These are phyloP conservation scores for Mastacembelus armatus DNA, from an alignment of 2,797 vertebrate species.

Conservation along the genomic window DNA sequence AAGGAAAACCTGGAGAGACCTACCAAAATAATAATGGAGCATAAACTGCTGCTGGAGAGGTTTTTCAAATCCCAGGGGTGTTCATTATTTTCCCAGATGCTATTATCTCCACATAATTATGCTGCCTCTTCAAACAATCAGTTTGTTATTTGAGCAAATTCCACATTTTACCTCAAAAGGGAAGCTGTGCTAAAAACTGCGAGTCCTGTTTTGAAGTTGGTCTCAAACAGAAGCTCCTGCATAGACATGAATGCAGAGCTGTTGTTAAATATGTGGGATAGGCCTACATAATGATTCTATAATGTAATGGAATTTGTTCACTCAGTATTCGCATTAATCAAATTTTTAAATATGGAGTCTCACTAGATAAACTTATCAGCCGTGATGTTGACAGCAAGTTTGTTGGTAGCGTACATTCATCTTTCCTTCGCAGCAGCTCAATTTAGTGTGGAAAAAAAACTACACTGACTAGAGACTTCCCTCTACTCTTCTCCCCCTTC, in stretches of 20 bases:
- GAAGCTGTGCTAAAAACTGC: slow-evolving; percentile 49
- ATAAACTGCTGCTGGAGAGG: slow-evolving; percentile 72
- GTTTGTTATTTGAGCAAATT: slow-evolving; percentile 73
- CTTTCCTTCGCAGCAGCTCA: slow-evolving; percentile 38
- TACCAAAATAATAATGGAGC: slow-evolving; percentile 65
- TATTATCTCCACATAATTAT: slow-evolving; percentile 79
- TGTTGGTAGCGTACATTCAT: slow-evolving; percentile 29
- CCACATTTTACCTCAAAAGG: slow-evolving; percentile 65
- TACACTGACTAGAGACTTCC: slow-evolving; percentile 34
- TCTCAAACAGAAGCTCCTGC: slow-evolving; percentile 65
- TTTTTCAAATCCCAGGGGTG: slow-evolving; percentile 68
- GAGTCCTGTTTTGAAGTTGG: slow-evolving; percentile 60
- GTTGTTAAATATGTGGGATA: slow-evolving; percentile 49
- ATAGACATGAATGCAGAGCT: slow-evolving; percentile 52
- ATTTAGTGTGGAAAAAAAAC: slow-evolving; percentile 29
- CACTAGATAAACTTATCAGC: slow-evolving; percentile 58
- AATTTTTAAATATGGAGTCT: slow-evolving; percentile 50
- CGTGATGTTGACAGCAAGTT: slow-evolving; percentile 54
- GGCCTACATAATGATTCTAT: slow-evolving; percentile 49
- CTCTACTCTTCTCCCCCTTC: slow-evolving; percentile 10
- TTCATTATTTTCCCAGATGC: slow-evolving; percentile 81
- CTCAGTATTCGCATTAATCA: slow-evolving; percentile 58
- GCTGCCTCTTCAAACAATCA: slow-evolving; percentile 79
- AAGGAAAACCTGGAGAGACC: slow-evolving; percentile 53
- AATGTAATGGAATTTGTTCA: slow-evolving; percentile 59